These are phyloP conservation scores for Hoplostethus mediterraneus DNA, from an alignment of 2,797 vertebrate species.

Conservation along the genomic window DNA sequence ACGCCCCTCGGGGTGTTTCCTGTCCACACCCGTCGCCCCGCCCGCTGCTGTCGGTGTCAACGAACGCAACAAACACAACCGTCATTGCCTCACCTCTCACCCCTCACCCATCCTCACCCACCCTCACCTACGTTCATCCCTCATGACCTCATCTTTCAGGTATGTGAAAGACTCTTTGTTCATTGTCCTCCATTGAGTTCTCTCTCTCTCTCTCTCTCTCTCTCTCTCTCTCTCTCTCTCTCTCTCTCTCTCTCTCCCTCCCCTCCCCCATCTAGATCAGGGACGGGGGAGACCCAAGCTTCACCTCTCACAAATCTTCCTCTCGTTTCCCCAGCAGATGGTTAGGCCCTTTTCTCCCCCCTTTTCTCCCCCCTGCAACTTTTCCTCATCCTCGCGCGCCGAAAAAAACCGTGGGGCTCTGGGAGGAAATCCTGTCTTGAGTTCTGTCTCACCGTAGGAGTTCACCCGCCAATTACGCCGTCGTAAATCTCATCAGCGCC, in stretches of 20 bases:
- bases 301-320: constrained; percentile 73
- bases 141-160: constrained; percentile 73
- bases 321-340: constrained; percentile 64
- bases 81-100: neutral
- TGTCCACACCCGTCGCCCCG: constrained; percentile 61
- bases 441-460: constrained; percentile 57
- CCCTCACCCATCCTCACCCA: constrained; percentile 27
- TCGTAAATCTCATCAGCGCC: constrained; percentile 72
- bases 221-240: constrained; percentile 29
- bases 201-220: constrained; percentile 27
- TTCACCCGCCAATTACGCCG: constrained; percentile 70
- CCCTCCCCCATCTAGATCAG: neutral
- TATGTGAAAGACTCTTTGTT: constrained; percentile 75
- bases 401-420: constrained; percentile 45
- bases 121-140: constrained; percentile 55
- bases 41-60: constrained; percentile 50
- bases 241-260: constrained; percentile 16
- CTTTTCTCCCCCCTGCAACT: constrained; percentile 14
- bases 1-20: constrained; percentile 57
- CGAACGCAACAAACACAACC: constrained; percentile 15
- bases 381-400: constrained; percentile 28
- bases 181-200: constrained; percentile 63
- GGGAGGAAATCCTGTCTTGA: constrained; percentile 71
- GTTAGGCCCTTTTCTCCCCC: constrained; percentile 47
- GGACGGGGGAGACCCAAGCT: constrained; percentile 60